Base-by-base conservation (phyloP, 2,888 invertebrate species). In the Lycophotia porphyrea region DNA sequence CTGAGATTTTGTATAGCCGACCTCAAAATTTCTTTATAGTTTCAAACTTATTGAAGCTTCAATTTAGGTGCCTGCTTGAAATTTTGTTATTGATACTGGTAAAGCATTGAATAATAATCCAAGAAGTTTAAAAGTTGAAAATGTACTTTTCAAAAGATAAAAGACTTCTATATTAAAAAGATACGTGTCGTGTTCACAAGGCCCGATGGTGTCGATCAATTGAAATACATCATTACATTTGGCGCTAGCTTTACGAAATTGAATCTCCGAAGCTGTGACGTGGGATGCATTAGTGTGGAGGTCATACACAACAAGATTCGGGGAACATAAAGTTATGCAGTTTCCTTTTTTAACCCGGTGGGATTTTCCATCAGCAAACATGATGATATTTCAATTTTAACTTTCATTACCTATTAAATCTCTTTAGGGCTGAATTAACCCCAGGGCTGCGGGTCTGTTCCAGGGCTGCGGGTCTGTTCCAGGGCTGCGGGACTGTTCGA, bases 221-320 rank as follows among this genome's bases (percentile, higher is more conserved):
- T 88, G 88, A 91, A 71, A 91, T 90, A 91, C 90, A 92, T 92
- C 90, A 90, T 88, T 89, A 86, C 88, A 89, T 91, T 91, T 87
- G 86, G 81, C 84, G 87, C 87, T 76, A 89, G 91, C 91, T 93
- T 92, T 90, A 92, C 90, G 91, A 91, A 93, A 93, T 91, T 89
- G 91, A 91, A 93, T 93, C 90, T 91, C 85, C 70, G 85, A 89
- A 86, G 84, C 80, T 89, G 87, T 92, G 91, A 92, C 90, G 93
- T 89, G 83, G 83, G 87, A 88, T 92, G 92, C 93, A 93, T 93
- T 94, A 92, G 87, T 76, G 64, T 85, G 78, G 68, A 79, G 90
- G 49, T 80, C 44, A 89, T 70, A 76, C 76, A 88, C 89, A 93
- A 71, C 81, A 84, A 87, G 90, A 75, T 74, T 36, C 21, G 11